Conservation (phyloP, 37 sponge, comb jelly and placozoan species). For the Mnemiopsis leidyi region DNA sequence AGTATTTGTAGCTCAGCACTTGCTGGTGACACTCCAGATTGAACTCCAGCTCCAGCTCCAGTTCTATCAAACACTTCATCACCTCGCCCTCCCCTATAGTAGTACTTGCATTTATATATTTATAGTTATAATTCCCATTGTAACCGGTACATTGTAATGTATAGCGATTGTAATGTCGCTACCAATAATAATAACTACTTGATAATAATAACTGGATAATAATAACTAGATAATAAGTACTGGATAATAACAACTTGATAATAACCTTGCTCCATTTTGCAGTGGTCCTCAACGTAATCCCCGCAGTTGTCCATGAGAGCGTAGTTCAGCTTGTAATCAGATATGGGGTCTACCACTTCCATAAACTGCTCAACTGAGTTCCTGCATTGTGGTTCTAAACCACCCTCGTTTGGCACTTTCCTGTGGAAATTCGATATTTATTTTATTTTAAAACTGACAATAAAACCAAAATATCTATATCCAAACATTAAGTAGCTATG, state of each 20-base stretch:
- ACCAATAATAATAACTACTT: too few relatives aligned
- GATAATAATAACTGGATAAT: too few relatives aligned
- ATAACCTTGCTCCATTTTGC: not conserved
- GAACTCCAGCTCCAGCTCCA: slow-evolving; percentile 40
- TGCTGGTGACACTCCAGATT: slow-evolving; percentile 19
- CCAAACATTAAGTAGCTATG: too few relatives aligned
- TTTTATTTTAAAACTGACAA: too few relatives aligned
- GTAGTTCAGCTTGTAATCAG: slow-evolving; percentile 32
- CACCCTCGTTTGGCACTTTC: not conserved
- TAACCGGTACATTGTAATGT: too few relatives aligned
- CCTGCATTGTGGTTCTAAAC: not conserved
- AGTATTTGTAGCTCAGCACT: slow-evolving; percentile 45
- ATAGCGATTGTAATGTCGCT: too few relatives aligned
- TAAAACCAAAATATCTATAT: too few relatives aligned
- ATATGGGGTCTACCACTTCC: not conserved
- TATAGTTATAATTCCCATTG: too few relatives aligned
- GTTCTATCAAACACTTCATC: slow-evolving; percentile 41
- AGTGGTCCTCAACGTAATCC: not conserved
- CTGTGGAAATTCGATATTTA: too few relatives aligned
- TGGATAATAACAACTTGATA: not conserved
- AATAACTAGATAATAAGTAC: not conserved
- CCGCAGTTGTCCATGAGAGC: slow-evolving; percentile 64
- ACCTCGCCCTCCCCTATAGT: slow-evolving; percentile 28
- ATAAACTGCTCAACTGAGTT: slow-evolving; percentile 8
- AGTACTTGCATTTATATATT: not conserved